phyloP scores from a whole-genome alignment of 2,113 vertebrate genomes.

The Maccullochella peelii region DNA sequence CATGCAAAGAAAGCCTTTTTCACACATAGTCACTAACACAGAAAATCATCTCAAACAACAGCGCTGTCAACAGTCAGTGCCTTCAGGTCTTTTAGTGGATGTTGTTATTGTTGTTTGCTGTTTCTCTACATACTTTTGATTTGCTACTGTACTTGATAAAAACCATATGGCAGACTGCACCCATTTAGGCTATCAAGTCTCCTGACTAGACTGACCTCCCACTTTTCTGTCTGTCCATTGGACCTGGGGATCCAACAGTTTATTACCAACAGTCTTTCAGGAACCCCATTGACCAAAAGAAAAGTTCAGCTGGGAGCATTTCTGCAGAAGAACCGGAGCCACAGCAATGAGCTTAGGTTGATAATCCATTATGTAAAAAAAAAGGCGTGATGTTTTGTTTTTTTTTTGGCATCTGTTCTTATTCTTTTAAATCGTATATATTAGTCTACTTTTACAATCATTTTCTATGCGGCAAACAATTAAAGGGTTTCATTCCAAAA shows the following conservation, averaged over 20 bases:
- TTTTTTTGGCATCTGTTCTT: constrained; percentile 80
- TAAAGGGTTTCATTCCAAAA: constrained; percentile 79
- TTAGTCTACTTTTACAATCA: constrained; percentile 78
- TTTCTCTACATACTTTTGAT: constrained; percentile 78
- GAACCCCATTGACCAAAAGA: constrained; percentile 59
- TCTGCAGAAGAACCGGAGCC: constrained; percentile 63
- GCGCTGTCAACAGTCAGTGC: constrained; percentile 92
- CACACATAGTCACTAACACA: constrained; percentile 80
- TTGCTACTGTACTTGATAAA: constrained; percentile 83
- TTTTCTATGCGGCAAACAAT: constrained; percentile 69
- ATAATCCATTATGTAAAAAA: constrained; percentile 70
- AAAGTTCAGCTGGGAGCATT: constrained; percentile 62
- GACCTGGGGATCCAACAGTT: constrained; percentile 67
- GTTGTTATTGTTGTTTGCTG: constrained; percentile 73
- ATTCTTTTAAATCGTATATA: constrained; percentile 67
- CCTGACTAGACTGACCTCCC: constrained; percentile 58
- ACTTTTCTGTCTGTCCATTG: constrained; percentile 41
- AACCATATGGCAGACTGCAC: constrained; percentile 66
- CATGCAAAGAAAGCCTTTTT: constrained; percentile 89
- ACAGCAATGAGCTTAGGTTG: constrained; percentile 49
- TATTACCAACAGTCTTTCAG: constrained; percentile 62
- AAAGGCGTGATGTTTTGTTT: constrained; percentile 69
- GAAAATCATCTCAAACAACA: constrained; percentile 71
- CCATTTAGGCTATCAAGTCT: constrained; percentile 66
- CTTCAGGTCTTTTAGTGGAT: constrained; percentile 83